Evolutionary conservation across 2,113 vertebrate species (phyloP), one percentile per base, ranked within the genome.

Genomic region (Chamaea fasciata): DNA sequence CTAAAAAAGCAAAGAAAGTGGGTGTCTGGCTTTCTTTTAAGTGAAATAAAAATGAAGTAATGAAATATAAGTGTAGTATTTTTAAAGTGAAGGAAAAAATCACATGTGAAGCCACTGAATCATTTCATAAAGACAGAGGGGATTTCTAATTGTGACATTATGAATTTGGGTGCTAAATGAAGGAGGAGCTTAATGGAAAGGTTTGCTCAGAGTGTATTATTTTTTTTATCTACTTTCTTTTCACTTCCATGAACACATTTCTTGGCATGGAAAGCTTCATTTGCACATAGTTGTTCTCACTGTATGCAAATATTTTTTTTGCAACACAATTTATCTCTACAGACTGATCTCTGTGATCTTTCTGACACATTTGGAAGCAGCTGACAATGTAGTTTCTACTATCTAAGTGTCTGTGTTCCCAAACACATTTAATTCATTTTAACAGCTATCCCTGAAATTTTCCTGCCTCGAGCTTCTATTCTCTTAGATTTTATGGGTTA

Each of bases 281-380:
- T 96, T 96, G 44, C 85, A 93, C 46, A 77, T 52, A 50, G 33
- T 35, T 76, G 47, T 91, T 94, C 94, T 89, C 85, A 92, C 42
- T 89, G 50, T 64, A 90, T 91, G 94, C 73, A 95, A 93, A 75
- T 87, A 7, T 77, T 46, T 70, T 71, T 91, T 87, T 87, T 78
- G 26, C 62, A 97, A 94, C 39, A 76, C 26, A 37, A 11, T 88
- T 94, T 90, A 92, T 97, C 94, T 87, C 41, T 63, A 31, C 59
- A 83, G 59, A 37, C n/a, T 74, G 89, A 96, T 94, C 96, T 92
- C 93, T 93, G 53, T 97, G 92, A 96, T 96, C 85, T 87, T 94
- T 75, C 80, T 7, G 8, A 42, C 77, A 90, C 83, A 56, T 96
- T 95, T 94, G 80, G 77, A 96, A 94, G 83, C 33, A 93, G 80